Percentiles rank a stretch among this genome's conserved stretches.
phyloP scores from a whole-genome alignment of 2,113 vertebrate genomes.

The Pseudopodoces humilis region DNA sequence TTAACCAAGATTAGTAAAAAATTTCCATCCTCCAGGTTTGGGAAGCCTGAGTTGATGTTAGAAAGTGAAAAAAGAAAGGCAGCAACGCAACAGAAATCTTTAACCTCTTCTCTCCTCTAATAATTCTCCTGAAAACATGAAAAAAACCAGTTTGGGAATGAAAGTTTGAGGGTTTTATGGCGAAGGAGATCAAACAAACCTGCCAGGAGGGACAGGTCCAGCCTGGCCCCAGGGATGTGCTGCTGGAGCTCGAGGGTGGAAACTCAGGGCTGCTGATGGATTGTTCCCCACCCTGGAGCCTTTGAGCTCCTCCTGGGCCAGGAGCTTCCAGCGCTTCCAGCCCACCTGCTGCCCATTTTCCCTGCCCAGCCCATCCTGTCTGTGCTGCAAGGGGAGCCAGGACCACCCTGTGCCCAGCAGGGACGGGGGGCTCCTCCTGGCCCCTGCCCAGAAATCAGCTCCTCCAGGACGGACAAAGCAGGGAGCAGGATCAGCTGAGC shows the following conservation, averaged over 20 bases:
- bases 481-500: accelerated
- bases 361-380: background rate
- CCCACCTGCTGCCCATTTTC: background rate
- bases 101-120: background rate
- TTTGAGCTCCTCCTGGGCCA: background rate
- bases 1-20: background rate
- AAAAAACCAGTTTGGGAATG: background rate
- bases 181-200: background rate
- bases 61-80: background rate
- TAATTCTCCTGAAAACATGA: background rate
- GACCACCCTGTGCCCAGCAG: background rate
- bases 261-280: background rate
- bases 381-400: background rate
- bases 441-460: background rate
- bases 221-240: background rate
- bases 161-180: background rate
- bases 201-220: background rate
- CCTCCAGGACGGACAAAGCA: accelerated
- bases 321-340: background rate
- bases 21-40: background rate
- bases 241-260: background rate
- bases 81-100: background rate
- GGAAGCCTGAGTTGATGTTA: background rate
- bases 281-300: background rate
- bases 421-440: background rate